Evolutionary conservation across 2,888 invertebrate species (phyloP), one percentile per base, ranked within the genome.

Genomic region (Isotomurus palustris): DNA sequence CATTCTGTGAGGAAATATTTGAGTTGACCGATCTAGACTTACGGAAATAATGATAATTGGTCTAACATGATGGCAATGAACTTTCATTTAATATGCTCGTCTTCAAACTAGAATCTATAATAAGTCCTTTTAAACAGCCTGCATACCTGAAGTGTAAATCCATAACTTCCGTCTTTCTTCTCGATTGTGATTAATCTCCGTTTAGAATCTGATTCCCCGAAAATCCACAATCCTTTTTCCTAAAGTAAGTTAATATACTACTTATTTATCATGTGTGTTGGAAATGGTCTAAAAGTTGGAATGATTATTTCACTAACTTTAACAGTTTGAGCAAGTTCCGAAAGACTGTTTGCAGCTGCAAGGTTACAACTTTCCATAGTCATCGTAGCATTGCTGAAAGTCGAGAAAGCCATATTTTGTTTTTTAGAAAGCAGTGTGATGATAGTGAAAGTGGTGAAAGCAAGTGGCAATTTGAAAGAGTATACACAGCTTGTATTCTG

Each of bases 101-200:
- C n/a, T n/a, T n/a, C n/a, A n/a, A n/a, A n/a, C n/a, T n/a, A n/a
- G n/a, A n/a, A n/a, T n/a, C n/a, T n/a, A n/a, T n/a, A n/a, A n/a
- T n/a, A n/a, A n/a, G n/a, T n/a, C n/a, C n/a, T n/a, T n/a, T n/a
- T n/a, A n/a, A n/a, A n/a, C n/a, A n/a, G n/a, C n/a, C n/a, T n/a
- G 24, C 67, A 63, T 74, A 84, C 84, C 80, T 84, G 95, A 36
- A 96, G 79, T 0, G 95, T 95, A 77, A 96, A 96, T 14, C 96
- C 96, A 75, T 91, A 96, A 28, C 88, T 88, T 43, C 87, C 87
- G 75, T 87, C 88, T 74, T 86, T 88, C 78, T 90, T 89, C 75
- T 93, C 91, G 4, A 91, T 86, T 35, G 79, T 73, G 60, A 96
- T 92, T 60, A 95, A 94, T 17, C 95, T 88, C 41, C 95, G 83